Conservation (phyloP, 2,113 vertebrate genomes). For the Rynchops niger region DNA sequence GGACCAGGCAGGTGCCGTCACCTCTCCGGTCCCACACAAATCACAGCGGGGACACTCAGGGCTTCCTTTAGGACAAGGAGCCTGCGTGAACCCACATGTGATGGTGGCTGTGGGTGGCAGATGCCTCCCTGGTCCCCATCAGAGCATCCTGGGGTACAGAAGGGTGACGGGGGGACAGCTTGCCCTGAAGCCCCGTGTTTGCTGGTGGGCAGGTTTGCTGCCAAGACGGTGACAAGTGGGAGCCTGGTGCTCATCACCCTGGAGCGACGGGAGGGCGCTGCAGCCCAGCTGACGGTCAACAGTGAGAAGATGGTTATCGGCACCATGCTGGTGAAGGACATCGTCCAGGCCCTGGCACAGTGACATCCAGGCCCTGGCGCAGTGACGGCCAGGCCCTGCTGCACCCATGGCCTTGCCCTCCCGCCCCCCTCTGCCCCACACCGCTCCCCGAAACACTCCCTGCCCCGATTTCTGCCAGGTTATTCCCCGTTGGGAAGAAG, state of each 20-base stretch:
- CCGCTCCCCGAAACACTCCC: not conserved
- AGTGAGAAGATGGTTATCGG: slow-evolving; percentile 98
- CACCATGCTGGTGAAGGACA: slow-evolving; percentile 96
- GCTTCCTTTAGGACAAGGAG: not conserved
- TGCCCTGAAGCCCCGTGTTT: not conserved
- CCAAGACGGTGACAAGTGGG: slow-evolving; percentile 87
- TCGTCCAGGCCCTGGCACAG: slow-evolving; percentile 87
- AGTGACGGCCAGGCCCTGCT: slow-evolving; percentile 53
- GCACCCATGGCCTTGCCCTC: not conserved
- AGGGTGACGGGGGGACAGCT: not conserved
- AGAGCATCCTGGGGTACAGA: rapidly evolving
- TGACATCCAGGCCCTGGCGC: slow-evolving; percentile 83
- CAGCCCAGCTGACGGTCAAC: slow-evolving; percentile 88
- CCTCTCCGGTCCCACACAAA: rapidly evolving
- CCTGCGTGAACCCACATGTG: not conserved
- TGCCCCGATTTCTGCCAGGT: rapidly evolving
- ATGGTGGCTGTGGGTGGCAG: rapidly evolving
- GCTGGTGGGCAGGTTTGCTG: slow-evolving; percentile 82
- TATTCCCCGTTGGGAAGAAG: not conserved
- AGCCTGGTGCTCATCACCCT: slow-evolving; percentile 92
- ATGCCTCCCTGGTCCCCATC: rapidly evolving
- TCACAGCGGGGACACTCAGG: not conserved
- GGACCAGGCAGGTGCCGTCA: not conserved
- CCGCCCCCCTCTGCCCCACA: not conserved
- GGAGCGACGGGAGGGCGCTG: slow-evolving; percentile 72